phyloP scores from a whole-genome alignment of 2,797 vertebrate genomes.

The Apodemus agrarius region DNA sequence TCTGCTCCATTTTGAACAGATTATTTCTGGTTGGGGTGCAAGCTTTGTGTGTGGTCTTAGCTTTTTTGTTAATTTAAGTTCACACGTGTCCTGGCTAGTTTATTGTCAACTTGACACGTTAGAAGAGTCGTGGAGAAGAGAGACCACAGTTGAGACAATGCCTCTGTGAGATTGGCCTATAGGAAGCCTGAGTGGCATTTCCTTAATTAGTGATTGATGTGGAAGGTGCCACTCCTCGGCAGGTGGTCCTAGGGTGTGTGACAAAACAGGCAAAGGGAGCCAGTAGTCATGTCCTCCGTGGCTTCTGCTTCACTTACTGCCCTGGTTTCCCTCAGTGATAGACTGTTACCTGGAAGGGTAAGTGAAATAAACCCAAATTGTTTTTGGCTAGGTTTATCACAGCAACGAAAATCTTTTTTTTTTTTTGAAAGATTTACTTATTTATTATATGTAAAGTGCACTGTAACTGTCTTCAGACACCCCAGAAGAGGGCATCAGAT shows the following conservation, averaged over 20 bases:
- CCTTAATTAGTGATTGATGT: not conserved
- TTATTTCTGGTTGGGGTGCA: not conserved
- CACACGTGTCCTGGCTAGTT: not conserved
- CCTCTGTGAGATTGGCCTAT: not conserved
- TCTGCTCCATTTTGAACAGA: conserved; percentile 28
- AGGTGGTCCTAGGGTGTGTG: not conserved
- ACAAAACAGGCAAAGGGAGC: not conserved
- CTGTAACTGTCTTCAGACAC: too few relatives aligned
- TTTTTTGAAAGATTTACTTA: too few relatives aligned
- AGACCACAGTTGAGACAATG: not conserved
- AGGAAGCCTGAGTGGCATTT: not conserved
- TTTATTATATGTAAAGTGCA: too few relatives aligned
- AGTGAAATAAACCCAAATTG: not conserved
- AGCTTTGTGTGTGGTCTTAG: not conserved
- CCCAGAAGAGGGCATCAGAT: too few relatives aligned
- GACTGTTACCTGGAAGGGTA: not conserved
- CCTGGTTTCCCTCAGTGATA: not conserved
- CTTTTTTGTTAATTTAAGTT: conserved; percentile 35
- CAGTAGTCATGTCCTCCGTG: not conserved
- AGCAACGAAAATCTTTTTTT: too few relatives aligned
- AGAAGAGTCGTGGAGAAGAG: not conserved
- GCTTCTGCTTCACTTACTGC: not conserved
- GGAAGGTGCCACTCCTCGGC: not conserved
- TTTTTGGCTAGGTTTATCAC: not conserved
- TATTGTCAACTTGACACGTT: not conserved